phyloP scores from a whole-genome alignment of 2,797 vertebrate genomes.

The Mareca penelope region DNA sequence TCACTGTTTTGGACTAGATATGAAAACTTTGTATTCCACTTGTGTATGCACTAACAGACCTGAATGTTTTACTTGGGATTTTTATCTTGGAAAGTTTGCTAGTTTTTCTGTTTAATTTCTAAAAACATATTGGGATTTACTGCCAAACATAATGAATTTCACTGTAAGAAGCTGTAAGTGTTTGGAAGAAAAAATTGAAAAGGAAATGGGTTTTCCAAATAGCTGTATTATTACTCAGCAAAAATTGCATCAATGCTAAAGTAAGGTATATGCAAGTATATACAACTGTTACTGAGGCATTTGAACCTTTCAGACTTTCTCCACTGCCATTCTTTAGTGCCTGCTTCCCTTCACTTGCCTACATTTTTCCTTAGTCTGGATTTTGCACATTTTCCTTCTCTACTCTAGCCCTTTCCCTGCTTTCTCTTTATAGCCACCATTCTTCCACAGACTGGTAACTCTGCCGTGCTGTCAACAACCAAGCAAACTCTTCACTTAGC shows the following conservation, averaged over 20 bases:
- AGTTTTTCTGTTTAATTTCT: background rate
- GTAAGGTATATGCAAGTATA: background rate
- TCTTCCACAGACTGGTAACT: background rate
- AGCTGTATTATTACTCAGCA: background rate
- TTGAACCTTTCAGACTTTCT: background rate
- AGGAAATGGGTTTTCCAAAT: conserved; percentile 35
- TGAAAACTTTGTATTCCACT: background rate
- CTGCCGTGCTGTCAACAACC: background rate
- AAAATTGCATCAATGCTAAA: background rate
- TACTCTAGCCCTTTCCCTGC: background rate
- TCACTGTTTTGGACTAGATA: background rate
- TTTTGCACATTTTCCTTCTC: background rate
- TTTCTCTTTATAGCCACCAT: background rate
- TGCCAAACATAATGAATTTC: background rate
- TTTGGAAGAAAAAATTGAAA: conserved; percentile 31
- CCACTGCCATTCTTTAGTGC: background rate
- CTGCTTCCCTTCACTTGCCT: background rate
- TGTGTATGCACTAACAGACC: background rate
- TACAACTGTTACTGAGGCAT: background rate
- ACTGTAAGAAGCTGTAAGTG: background rate
- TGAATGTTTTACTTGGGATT: background rate
- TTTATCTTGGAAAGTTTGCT: background rate
- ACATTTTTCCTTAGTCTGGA: background rate
- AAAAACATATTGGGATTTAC: background rate
- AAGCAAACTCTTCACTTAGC: background rate